Percentiles rank a stretch among this genome's conserved stretches.
phyloP scores from a whole-genome alignment of 2,888 invertebrate species.

The Sphaerophoria rueppellii region DNA sequence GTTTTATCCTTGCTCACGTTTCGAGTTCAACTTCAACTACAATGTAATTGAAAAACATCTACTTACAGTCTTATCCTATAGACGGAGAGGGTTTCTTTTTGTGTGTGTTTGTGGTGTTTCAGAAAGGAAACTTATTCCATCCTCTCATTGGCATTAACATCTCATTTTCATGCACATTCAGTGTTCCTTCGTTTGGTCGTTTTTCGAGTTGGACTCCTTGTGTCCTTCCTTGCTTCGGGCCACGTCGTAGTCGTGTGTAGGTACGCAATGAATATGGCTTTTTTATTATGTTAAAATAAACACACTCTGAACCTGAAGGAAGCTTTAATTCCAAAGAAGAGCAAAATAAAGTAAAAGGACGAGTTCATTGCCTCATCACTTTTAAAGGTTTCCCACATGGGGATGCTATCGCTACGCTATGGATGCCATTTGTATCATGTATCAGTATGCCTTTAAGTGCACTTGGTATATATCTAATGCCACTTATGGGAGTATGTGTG shows the following conservation, averaged over 20 bases:
- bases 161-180: conserved; percentile 47
- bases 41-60: conserved; percentile 58
- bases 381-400: conserved; percentile 28
- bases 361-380: conserved; percentile 37
- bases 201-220: background rate
- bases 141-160: conserved; percentile 49
- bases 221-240: background rate
- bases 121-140: background rate
- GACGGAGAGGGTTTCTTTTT: background rate
- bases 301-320: background rate
- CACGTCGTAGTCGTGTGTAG: too few relatives aligned
- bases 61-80: background rate
- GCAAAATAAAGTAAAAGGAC: background rate
- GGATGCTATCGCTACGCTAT: too few relatives aligned
- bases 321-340: conserved; percentile 2
- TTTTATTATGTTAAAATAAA: conserved; percentile 18
- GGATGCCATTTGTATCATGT: conserved; percentile 37
- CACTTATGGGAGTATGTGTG: background rate
- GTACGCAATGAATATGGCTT: conserved; percentile 25
- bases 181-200: conserved; percentile 15
- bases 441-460: conserved; percentile 40
- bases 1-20: conserved; percentile 39
- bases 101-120: conserved; percentile 1
- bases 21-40: conserved; percentile 15
- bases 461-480: conserved; percentile 16